Conservation (phyloP, 2,888 invertebrate species). For the Lasioglossum lativentre region DNA sequence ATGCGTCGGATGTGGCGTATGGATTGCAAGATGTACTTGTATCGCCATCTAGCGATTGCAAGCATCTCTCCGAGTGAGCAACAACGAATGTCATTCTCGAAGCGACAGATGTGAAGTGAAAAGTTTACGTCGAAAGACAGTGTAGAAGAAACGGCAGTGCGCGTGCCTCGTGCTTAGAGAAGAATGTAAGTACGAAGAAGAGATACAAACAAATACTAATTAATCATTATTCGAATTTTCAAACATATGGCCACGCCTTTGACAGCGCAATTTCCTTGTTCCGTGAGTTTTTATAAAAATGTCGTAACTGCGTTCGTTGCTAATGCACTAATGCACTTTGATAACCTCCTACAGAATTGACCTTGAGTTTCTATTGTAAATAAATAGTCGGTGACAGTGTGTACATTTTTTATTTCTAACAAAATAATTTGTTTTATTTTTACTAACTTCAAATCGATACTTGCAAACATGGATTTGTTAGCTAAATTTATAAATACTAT, state of each 20-base stretch:
- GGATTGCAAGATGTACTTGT: slow-evolving; percentile 27
- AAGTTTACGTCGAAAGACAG: slow-evolving; percentile 17
- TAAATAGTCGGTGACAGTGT: neutral
- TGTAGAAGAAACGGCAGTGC: slow-evolving; percentile 14
- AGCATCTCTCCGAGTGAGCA: neutral
- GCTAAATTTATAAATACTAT: neutral
- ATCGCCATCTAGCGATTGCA: slow-evolving; percentile 52
- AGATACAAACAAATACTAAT: slow-evolving; percentile 1
- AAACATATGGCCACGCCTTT: slow-evolving; percentile 27
- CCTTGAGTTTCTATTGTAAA: slow-evolving; percentile 7
- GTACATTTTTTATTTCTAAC: neutral
- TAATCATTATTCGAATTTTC: slow-evolving; percentile 3
- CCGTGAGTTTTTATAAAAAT: neutral
- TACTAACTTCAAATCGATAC: neutral
- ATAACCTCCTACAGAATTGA: neutral
- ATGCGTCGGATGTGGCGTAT: slow-evolving; percentile 9
- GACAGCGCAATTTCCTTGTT: slow-evolving; percentile 43
- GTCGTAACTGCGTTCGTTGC: neutral
- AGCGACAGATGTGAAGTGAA: slow-evolving; percentile 6
- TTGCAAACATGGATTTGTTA: neutral
- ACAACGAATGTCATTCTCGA: slow-evolving; percentile 29
- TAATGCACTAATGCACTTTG: neutral
- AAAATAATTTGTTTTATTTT: neutral
- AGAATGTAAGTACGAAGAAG: slow-evolving; percentile 47
- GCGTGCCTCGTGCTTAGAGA: neutral